phyloP scores from a whole-genome alignment of 2,888 invertebrate species.

The Stratiomys singularior region DNA sequence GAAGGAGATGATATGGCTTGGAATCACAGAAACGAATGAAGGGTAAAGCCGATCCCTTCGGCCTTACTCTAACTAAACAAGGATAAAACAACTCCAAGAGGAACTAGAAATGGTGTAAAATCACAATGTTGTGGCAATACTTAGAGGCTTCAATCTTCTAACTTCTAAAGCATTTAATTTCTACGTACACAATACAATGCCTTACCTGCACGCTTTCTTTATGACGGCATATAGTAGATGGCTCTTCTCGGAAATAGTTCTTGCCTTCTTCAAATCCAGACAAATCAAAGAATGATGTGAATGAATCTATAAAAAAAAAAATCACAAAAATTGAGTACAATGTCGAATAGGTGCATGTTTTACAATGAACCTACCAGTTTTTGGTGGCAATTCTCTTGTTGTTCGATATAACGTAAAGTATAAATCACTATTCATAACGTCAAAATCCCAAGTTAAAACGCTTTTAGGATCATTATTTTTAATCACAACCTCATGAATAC shows the following conservation, averaged over 20 bases:
- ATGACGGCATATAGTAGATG: constrained; percentile 85
- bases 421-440: constrained; percentile 89
- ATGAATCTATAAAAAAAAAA: constrained; percentile 60
- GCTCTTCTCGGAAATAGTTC: constrained; percentile 82
- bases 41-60: too few species aligned
- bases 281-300: constrained; percentile 72
- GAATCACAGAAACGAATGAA: too few species aligned
- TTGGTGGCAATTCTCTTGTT: constrained; percentile 59
- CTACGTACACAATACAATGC: not conserved
- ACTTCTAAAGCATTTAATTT: too few species aligned
- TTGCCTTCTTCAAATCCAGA: constrained; percentile 78
- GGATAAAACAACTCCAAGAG: too few species aligned
- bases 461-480: constrained; percentile 84
- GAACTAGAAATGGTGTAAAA: too few species aligned
- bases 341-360: not conserved
- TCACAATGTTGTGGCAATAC: too few species aligned
- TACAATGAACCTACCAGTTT: constrained; percentile 57
- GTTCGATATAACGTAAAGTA: constrained; percentile 78
- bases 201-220: constrained; percentile 92
- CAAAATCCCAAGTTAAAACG: constrained; percentile 97
- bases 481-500: constrained; percentile 82
- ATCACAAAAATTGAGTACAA: not conserved
- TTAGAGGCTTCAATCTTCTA: too few species aligned
- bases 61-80: too few species aligned
- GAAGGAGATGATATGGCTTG: too few species aligned